Percentiles rank a stretch among this genome's conserved stretches.
These are phyloP conservation scores for Passer montanus DNA, from an alignment of 2,113 vertebrate species.

Conservation along the genomic window DNA sequence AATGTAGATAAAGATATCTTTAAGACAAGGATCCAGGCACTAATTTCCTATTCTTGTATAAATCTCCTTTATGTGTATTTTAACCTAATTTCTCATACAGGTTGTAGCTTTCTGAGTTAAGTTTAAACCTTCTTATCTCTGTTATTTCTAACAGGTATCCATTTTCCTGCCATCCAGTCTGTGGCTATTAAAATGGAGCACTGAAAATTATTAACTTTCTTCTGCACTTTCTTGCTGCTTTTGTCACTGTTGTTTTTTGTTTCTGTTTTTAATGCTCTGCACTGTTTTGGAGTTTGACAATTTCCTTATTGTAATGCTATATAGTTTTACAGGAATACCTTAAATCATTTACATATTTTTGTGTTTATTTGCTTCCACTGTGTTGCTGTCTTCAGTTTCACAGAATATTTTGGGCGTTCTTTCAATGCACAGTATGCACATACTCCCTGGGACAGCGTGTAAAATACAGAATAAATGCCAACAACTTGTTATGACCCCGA, in stretches of 20 bases:
- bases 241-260: background rate
- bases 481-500: background rate
- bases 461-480: background rate
- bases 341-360: rapidly evolving
- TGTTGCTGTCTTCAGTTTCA: background rate
- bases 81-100: background rate
- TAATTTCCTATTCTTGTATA: background rate
- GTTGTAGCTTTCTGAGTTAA: background rate
- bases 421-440: background rate
- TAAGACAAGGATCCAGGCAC: background rate
- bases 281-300: rapidly evolving
- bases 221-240: background rate
- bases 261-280: background rate
- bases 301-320: background rate
- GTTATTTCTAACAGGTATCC: background rate
- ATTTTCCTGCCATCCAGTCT: background rate
- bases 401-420: background rate
- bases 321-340: background rate
- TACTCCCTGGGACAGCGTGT: rapidly evolving
- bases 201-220: background rate
- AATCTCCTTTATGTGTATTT: background rate
- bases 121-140: background rate
- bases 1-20: background rate
- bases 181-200: background rate
- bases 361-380: background rate